These are phyloP conservation scores for Meriones unguiculatus DNA, from an alignment of 2,113 vertebrate species.

Conservation along the genomic window DNA sequence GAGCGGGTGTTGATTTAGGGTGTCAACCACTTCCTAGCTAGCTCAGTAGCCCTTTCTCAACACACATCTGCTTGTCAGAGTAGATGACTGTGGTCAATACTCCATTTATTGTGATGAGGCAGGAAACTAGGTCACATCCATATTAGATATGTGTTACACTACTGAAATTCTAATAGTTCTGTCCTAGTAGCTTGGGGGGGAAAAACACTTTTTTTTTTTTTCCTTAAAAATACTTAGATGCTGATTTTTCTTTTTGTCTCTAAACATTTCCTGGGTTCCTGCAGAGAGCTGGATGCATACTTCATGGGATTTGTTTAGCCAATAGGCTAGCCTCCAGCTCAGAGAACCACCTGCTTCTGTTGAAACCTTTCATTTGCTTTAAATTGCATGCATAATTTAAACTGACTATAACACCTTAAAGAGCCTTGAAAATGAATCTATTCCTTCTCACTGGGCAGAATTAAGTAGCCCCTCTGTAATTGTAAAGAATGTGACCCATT, in stretches of 20 bases:
- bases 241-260: background rate
- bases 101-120: background rate
- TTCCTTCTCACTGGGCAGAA: slow-evolving; percentile 65
- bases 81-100: background rate
- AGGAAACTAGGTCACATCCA: slow-evolving; percentile 40
- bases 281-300: slow-evolving; percentile 18
- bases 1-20: background rate
- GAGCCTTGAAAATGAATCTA: slow-evolving; percentile 47
- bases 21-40: background rate
- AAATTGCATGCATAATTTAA: slow-evolving; percentile 71
- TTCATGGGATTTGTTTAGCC: slow-evolving; percentile 49
- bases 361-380: slow-evolving; percentile 67
- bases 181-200: background rate
- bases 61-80: background rate
- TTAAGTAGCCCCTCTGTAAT: slow-evolving; percentile 50
- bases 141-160: background rate
- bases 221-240: background rate
- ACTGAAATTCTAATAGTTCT: background rate
- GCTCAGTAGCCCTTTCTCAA: background rate
- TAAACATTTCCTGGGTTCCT: slow-evolving; percentile 1
- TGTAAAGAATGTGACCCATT: slow-evolving; percentile 64
- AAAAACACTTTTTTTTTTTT: slow-evolving; percentile 13
- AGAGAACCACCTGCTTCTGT: slow-evolving; percentile 48
- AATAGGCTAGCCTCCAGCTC: slow-evolving; percentile 39
- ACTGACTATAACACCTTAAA: slow-evolving; percentile 49